Percentiles rank a stretch among this genome's conserved stretches.
Conservation (phyloP, 2,888 invertebrate genomes). For the Anoncus sp. region DNA sequence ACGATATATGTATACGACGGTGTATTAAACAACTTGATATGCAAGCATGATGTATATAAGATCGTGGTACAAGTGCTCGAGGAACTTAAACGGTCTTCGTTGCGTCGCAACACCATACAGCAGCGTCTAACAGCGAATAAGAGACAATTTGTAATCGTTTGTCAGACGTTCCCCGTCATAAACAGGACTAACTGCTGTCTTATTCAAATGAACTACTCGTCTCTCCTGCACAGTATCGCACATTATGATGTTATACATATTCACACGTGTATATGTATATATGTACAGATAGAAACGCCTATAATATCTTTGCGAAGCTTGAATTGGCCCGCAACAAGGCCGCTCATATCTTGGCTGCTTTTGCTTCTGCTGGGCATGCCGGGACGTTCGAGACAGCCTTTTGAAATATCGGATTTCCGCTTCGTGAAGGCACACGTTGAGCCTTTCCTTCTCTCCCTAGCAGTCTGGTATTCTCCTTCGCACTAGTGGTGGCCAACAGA, state of each 20-base stretch:
- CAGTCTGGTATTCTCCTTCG: conserved; percentile 53
- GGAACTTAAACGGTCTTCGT: conserved; percentile 23
- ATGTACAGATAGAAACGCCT: conserved; percentile 8
- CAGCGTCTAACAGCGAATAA: conserved; percentile 39
- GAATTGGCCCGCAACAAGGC: conserved; percentile 55
- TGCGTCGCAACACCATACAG: conserved; percentile 4
- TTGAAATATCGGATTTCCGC: conserved; percentile 69
- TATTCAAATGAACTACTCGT: conserved; percentile 79
- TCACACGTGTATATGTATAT: conserved; percentile 14
- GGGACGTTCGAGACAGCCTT: conserved; percentile 64
- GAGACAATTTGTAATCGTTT: conserved; percentile 82
- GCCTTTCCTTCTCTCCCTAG: conserved; percentile 61
- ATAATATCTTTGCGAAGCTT: conserved; percentile 36
- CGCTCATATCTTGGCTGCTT: conserved; percentile 52
- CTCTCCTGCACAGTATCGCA: conserved; percentile 62
- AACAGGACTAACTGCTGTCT: conserved; percentile 81
- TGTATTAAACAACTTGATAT: conserved; percentile 9
- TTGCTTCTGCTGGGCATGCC: conserved; percentile 34
- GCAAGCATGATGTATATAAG: conserved; percentile 6
- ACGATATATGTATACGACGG: not conserved
- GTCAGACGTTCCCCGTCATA: conserved; percentile 79
- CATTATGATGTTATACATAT: conserved; percentile 36
- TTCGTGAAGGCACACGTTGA: conserved; percentile 45
- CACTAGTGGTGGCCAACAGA: conserved; percentile 28
- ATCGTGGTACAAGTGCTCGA: not conserved